A percentile compares a stretch with the other conserved stretches of the same genome.
These are phyloP conservation scores for Glyphotaelius pellucidus DNA, from an alignment of 2,888 invertebrate species.

Conservation along the genomic window DNA sequence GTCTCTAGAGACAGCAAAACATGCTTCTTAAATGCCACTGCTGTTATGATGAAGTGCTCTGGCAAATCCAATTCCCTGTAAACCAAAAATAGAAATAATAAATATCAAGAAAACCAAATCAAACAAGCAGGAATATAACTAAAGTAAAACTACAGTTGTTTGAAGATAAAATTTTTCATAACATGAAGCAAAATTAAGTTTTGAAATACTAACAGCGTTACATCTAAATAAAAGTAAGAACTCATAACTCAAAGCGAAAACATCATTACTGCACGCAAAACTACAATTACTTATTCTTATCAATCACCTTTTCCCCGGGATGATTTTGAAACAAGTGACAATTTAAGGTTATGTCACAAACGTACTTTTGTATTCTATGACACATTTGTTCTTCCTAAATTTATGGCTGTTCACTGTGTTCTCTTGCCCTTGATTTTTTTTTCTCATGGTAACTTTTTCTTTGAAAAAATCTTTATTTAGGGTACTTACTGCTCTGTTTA, in stretches of 20 bases:
- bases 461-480: background rate
- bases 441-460: background rate
- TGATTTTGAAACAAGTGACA: constrained; percentile 43
- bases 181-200: constrained; percentile 18
- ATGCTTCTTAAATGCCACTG: constrained; percentile 78
- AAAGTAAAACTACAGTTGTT: background rate
- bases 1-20: constrained; percentile 75
- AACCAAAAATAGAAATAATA: constrained; percentile 22
- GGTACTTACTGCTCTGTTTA: background rate
- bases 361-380: constrained; percentile 1
- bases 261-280: constrained; percentile 32
- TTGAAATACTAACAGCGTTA: constrained; percentile 76
- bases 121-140: background rate
- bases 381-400: constrained; percentile 6
- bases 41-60: constrained; percentile 66
- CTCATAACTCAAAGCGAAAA: constrained; percentile 68
- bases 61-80: constrained; percentile 74
- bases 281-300: background rate
- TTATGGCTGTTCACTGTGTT: background rate
- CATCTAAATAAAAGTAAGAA: constrained; percentile 76
- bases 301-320: constrained; percentile 46
- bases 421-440: background rate
- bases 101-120: background rate
- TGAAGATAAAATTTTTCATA: background rate
- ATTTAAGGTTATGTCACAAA: constrained; percentile 56